Conservation (phyloP, 2,113 vertebrate species). For the Brachirus orientalis region DNA sequence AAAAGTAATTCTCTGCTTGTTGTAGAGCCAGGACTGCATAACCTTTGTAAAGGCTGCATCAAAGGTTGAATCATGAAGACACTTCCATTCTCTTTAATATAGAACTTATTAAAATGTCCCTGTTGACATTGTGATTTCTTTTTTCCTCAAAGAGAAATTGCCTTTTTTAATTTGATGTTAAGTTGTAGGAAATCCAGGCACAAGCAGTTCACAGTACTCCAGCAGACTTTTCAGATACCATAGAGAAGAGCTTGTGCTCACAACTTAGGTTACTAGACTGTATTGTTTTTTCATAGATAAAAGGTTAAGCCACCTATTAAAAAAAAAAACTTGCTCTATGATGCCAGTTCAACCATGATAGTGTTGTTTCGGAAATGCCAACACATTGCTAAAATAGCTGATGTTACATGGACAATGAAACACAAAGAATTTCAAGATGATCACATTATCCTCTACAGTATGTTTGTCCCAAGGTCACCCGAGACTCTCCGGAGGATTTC, state of each 20-base stretch:
- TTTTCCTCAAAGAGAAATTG: neutral
- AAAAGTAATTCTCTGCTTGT: conserved; percentile 49
- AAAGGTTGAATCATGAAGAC: conserved; percentile 52
- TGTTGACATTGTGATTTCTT: conserved; percentile 21
- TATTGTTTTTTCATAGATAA: neutral
- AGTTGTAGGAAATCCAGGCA: conserved; percentile 3
- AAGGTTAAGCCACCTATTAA: conserved; percentile 11
- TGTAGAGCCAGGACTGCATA: conserved; percentile 32
- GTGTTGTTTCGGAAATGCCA: conserved; percentile 21
- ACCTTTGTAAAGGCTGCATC: conserved; percentile 54
- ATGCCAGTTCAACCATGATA: conserved; percentile 8
- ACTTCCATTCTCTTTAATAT: too few species aligned
- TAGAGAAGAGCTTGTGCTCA: neutral
- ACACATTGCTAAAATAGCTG: neutral
- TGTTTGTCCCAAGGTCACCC: conserved; percentile 9
- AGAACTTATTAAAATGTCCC: conserved; percentile 25
- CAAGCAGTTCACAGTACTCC: conserved; percentile 16
- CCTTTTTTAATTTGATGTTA: conserved; percentile 8
- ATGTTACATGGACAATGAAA: neutral
- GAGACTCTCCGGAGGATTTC: too few species aligned
- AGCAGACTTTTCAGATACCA: too few species aligned
- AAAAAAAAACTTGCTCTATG: neutral
- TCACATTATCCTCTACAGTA: too few species aligned
- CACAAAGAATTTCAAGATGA: neutral
- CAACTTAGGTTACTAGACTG: neutral